Evolutionary conservation across 2,797 vertebrate species (phyloP).

Genomic region (Danio tinwini): DNA sequence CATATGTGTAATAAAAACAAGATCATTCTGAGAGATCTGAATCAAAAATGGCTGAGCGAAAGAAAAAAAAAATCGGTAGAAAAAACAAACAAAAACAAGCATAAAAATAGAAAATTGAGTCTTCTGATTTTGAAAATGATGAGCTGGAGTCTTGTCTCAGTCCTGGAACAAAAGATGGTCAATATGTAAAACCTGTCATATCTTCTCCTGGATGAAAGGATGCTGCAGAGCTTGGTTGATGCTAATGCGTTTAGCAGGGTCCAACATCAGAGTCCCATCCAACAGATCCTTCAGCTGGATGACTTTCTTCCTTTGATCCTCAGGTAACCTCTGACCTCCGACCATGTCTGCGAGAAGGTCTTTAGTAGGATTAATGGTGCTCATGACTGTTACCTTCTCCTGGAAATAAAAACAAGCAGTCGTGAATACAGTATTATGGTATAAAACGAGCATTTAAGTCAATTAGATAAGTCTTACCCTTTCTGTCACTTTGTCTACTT

Average conservation of each 20-base stretch:
- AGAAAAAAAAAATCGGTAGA: conserved; percentile 41
- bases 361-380: conserved; percentile 99
- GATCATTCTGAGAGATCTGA: conserved; percentile 52
- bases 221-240: conserved; percentile 99
- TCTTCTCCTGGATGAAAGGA: conserved; percentile 99
- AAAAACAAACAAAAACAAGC: conserved; percentile 46
- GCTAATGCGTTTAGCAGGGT: conserved; percentile 98
- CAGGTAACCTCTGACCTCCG: conserved; percentile 95
- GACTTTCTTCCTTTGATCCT: conserved; percentile 99
- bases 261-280: conserved; percentile 97
- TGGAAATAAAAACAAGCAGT: conserved; percentile 57
- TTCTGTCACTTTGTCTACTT: conserved; percentile 99
- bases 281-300: conserved; percentile 98
- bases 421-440: not conserved
- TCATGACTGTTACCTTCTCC: conserved; percentile 99
- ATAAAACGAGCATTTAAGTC: not conserved
- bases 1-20: conserved; percentile 80
- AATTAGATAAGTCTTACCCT: conserved; percentile 78
- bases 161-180: conserved; percentile 55
- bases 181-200: conserved; percentile 78
- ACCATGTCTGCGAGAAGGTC: conserved; percentile 96
- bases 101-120: conserved; percentile 37
- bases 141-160: conserved; percentile 62
- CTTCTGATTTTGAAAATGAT: conserved; percentile 61
- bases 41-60: conserved; percentile 61